A percentile compares a stretch with the other conserved stretches of the same genome.
Evolutionary conservation across 35 echinoderm and acorn worm genomes (phyloP).

Genomic region (Apostichopus californicus): DNA sequence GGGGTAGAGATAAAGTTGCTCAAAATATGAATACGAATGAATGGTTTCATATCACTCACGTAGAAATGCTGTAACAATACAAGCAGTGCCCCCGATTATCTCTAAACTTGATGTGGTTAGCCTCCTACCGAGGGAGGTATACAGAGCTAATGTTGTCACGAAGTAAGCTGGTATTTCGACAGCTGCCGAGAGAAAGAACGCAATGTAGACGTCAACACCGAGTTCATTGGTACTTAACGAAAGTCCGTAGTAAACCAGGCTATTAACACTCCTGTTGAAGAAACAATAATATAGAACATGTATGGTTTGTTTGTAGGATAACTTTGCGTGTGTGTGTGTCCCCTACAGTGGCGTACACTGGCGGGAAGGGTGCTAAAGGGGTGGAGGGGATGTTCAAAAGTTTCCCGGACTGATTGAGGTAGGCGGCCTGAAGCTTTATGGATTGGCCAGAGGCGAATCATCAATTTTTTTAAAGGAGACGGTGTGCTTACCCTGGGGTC

Average conservation of each 20-base stretch:
- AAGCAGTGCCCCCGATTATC: constrained; percentile 76
- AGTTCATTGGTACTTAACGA: constrained; percentile 81
- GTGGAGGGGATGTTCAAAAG: too few relatives aligned
- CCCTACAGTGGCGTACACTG: not conserved
- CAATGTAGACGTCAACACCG: constrained; percentile 72
- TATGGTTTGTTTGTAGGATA: not conserved
- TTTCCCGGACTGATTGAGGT: too few relatives aligned
- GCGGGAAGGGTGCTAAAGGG: too few relatives aligned
- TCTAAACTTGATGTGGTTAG: constrained; percentile 46
- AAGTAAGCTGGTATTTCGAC: constrained; percentile 81
- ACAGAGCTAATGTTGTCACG: constrained; percentile 58
- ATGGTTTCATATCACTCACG: constrained; percentile 30
- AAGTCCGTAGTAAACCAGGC: constrained; percentile 87
- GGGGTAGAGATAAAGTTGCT: not conserved
- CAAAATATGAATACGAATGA: not conserved
- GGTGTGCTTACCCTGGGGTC: too few relatives aligned
- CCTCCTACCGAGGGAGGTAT: constrained; percentile 66
- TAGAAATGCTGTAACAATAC: constrained; percentile 63
- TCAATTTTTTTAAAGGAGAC: too few relatives aligned
- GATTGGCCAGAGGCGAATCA: too few relatives aligned
- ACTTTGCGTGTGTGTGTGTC: not conserved
- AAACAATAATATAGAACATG: too few relatives aligned
- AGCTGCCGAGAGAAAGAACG: constrained; percentile 67
- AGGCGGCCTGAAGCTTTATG: too few relatives aligned
- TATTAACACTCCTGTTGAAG: constrained; percentile 66